Percentiles rank a stretch among this genome's conserved stretches.
These are phyloP conservation scores for Phylloscopus trochilus DNA, from an alignment of 2,113 vertebrate genomes.

Conservation along the genomic window DNA sequence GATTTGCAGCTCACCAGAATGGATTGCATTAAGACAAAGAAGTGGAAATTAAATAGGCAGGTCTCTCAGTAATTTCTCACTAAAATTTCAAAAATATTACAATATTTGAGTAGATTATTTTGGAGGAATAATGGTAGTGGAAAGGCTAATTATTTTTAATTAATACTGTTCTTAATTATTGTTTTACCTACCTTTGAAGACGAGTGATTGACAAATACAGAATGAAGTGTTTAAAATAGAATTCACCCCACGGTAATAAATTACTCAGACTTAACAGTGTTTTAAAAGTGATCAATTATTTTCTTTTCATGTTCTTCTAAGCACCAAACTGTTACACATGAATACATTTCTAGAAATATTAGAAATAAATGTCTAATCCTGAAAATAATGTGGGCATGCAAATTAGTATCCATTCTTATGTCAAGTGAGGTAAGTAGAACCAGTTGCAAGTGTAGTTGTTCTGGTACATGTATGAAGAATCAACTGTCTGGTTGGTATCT, in stretches of 20 bases:
- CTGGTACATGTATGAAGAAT: neutral
- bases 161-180: neutral
- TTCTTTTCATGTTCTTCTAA: neutral
- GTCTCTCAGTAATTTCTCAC: neutral
- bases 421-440: neutral
- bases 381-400: neutral
- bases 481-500: no score
- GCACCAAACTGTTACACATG: neutral
- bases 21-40: neutral
- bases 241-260: neutral
- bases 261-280: neutral
- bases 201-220: slow-evolving; percentile 4
- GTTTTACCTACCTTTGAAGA: slow-evolving; percentile 10
- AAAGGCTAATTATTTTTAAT: neutral
- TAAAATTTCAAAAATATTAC: neutral
- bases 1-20: neutral
- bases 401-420: neutral
- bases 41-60: neutral
- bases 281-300: neutral
- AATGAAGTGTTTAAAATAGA: neutral
- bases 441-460: neutral
- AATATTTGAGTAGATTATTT: neutral
- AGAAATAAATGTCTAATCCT: neutral
- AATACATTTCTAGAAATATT: neutral
- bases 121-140: neutral